Evolutionary conservation across 2,888 invertebrate species (phyloP), one percentile per base, ranked within the genome.

Genomic region (Rhamphomyia laevipes): DNA sequence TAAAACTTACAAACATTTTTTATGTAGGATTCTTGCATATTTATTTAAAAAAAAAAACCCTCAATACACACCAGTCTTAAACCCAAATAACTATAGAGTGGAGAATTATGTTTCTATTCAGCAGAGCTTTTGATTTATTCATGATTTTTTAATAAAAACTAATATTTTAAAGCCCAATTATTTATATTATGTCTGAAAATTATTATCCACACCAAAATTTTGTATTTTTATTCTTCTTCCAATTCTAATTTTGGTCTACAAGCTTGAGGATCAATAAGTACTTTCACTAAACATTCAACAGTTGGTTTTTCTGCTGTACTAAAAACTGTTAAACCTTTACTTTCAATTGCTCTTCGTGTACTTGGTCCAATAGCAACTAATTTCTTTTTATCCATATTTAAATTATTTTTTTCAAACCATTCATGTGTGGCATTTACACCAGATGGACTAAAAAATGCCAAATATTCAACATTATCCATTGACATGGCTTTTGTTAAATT

Each of bases 401-500:
- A 53, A 41, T 64, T 61, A 35, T 64, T 60, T 42, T 66, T 65
- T 49, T 62, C 65, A 17, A 77, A 66, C 55, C 71, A 66, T 2
- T 71, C 67, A 35, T 71, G 55, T 1, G 71, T 68, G 57, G 69
- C 74, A 47, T 70, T 70, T 0, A 77, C 69, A 17, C 77, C 78
- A 6, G 78, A 78, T 2, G 78, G 78, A 57, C 78, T 78, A 55
- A 78, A 78, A 63, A 76, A 78, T 3, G 77, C 73, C 35, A 77
- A 58, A 60, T 65, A 76, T 56, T 76, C 74, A 1, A 75, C 68
- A 40, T 74, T 67, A 33, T 65, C 61, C 3, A 70, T 58, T 9
- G 70, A 66, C 1, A 70, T 57, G 2, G 66, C 61, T 3, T 55
- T 55, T 21, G 75, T 65, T 42, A 76, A 70, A 53, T 68, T 63